Evolutionary conservation across 2,888 invertebrate species (phyloP), one percentile per base, ranked within the genome.

Genomic region (Schrankia costaestrigalis): DNA sequence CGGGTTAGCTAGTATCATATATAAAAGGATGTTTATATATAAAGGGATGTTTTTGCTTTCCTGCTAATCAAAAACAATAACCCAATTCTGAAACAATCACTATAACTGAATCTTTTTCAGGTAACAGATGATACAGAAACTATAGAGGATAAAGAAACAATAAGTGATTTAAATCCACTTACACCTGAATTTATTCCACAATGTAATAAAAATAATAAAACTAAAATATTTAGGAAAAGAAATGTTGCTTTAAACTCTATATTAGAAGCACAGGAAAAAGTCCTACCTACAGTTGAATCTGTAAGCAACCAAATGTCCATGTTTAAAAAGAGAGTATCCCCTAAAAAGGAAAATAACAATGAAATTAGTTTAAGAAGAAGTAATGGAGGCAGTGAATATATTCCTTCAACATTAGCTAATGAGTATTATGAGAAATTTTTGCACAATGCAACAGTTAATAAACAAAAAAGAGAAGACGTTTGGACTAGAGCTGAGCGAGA

Each of bases 161-260:
- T n/a, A n/a, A 29, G 28, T 22, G 13, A 22, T 3, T 30, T 38
- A 21, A 37, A 37, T 9, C 28, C 35, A 3, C n/a, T 28, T 9
- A 27, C 4, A 2, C 9, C 22, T 1, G 35, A 35, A 3, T 31
- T 21, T 28, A 4, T 40, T 15, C 40, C 39, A n/a, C n/a, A n/a
- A n/a, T n/a, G n/a, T n/a, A n/a, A n/a, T n/a, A n/a, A 17, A 7
- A 3, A 17, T 17, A 3, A 17, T 17, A 11, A 1, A 19, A 43
- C 5, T 64, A 55, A 24, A 57, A 52, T 21, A 46, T 2, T n/a
- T 2, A 31, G n/a, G 13, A 0, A 27, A 53, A 53, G 62, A 14
- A 78, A 78, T 48, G 65, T 66, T 0, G 79, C 78, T 1, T n/a
- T 77, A 0, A 48, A 57, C 11, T 75, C 78, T 0, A 54, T 77